Evolutionary conservation across 2,888 invertebrate species (phyloP).

Genomic region (Dynastes grantii): DNA sequence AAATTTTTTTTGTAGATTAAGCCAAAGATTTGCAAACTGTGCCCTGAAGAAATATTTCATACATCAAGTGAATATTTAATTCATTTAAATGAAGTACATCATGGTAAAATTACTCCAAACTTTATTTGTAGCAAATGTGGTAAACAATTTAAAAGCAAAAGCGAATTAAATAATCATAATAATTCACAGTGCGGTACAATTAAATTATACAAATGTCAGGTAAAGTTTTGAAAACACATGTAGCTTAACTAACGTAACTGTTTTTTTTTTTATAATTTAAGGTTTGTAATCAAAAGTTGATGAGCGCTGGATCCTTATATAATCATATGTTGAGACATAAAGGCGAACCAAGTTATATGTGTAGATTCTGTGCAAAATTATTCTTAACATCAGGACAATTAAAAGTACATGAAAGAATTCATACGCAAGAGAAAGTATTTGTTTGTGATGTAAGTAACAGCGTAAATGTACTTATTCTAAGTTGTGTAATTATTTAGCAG

Average conservation of each 20-base stretch:
- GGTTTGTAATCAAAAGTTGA: slow-evolving; percentile 63
- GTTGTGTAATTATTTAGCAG: too few relatives aligned
- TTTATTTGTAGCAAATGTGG: slow-evolving; percentile 70
- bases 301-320: slow-evolving; percentile 65
- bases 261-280: slow-evolving; percentile 53
- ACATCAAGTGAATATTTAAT: slow-evolving; percentile 66
- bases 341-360: slow-evolving; percentile 62
- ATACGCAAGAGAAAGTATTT: slow-evolving; percentile 66
- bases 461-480: neutral
- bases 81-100: slow-evolving; percentile 68
- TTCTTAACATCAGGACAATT: slow-evolving; percentile 65
- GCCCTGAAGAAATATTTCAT: slow-evolving; percentile 62
- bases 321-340: slow-evolving; percentile 65
- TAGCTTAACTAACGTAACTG: neutral
- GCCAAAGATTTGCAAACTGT: slow-evolving; percentile 57
- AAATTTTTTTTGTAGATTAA: slow-evolving; percentile 19
- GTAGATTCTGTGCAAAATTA: slow-evolving; percentile 66
- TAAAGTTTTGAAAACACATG: slow-evolving; percentile 47
- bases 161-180: slow-evolving; percentile 66
- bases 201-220: slow-evolving; percentile 68
- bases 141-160: slow-evolving; percentile 68
- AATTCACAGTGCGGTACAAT: slow-evolving; percentile 70
- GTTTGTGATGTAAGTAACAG: slow-evolving; percentile 62
- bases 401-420: slow-evolving; percentile 66
- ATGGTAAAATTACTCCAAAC: slow-evolving; percentile 66